Evolutionary conservation across 2,888 invertebrate genomes (phyloP), one percentile per base, ranked within the genome.

Genomic region (Xanthorhoe spadicearia): DNA sequence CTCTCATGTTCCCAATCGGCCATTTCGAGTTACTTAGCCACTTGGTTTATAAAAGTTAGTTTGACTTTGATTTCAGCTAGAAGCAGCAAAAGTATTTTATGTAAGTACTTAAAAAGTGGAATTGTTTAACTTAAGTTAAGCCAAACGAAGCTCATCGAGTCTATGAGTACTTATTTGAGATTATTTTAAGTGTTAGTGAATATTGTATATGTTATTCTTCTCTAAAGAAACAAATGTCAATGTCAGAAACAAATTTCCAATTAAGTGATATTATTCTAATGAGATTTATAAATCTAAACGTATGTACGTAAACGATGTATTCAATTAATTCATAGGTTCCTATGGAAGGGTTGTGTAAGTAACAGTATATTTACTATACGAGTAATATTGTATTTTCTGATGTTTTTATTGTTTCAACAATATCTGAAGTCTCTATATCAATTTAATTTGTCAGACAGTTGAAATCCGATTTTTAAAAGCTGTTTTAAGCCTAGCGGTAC

Each of bases 341-440:
- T 67, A 43, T 59, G 10, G 13, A 60, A 55, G 28, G 66, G 67
- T 67, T 67, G 63, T 67, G 63, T 56, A 19, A 52, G 15, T 51
- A 43, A 62, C 48, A 61, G 54, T 63, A 54, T 61, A 51, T 62
- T 59, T 59, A 52, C 62, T 55, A 59, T 48, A 52, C n/a, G n/a
- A n/a, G n/a, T n/a, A 52, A 67, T 56, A 62, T 51, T 38, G 1
- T 63, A 60, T 67, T 67, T 67, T 63, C 43, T 60, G 60, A 60
- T 6, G 60, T 18, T 63, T 66, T 63, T 67, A 56, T 51, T 49
- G 51, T 55, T 43, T 50, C 50, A 28, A 51, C 13, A 38, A 49
- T 15, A n/a, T 13, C 43, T 43, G 4, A 43, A 43, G 1, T 43
- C n/a, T n/a, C n/a, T 43, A n/a, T 43, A 13, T 32, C 43, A 43